Evolutionary conservation across 2,797 vertebrate species (phyloP).

Genomic region (Oryzias dopingdopingensis): DNA sequence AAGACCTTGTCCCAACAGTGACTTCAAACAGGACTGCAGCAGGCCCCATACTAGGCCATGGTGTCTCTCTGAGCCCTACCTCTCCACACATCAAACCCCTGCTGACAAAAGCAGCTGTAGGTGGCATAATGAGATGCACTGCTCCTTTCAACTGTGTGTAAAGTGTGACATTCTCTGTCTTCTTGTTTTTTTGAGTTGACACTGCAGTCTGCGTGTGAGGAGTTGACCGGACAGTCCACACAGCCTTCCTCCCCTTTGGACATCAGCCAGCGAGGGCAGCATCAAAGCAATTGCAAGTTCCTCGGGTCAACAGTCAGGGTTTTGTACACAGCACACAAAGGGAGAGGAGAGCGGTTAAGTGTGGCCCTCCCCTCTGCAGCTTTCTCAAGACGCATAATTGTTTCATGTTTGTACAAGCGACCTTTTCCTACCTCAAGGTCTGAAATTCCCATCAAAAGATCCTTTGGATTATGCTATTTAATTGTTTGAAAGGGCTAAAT

Average conservation of each 20-base stretch:
- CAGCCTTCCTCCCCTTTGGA: slow-evolving; percentile 39
- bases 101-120: slow-evolving; percentile 75
- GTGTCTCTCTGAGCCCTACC: slow-evolving; percentile 60
- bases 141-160: slow-evolving; percentile 68
- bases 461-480: background rate
- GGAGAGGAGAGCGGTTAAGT: slow-evolving; percentile 17
- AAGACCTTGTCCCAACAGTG: slow-evolving; percentile 72
- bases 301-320: slow-evolving; percentile 56
- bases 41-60: slow-evolving; percentile 67
- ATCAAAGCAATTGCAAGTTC: slow-evolving; percentile 56
- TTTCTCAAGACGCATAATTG: slow-evolving; percentile 36
- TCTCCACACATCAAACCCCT: slow-evolving; percentile 70
- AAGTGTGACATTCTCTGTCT: slow-evolving; percentile 68
- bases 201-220: slow-evolving; percentile 46
- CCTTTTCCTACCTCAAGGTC: background rate
- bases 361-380: slow-evolving; percentile 15
- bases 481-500: too few species aligned
- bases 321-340: slow-evolving; percentile 43
- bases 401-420: slow-evolving; percentile 28
- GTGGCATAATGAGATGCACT: slow-evolving; percentile 75
- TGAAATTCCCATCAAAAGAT: background rate
- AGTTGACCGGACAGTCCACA: slow-evolving; percentile 50
- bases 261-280: slow-evolving; percentile 43
- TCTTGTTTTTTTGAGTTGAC: slow-evolving; percentile 61
- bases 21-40: slow-evolving; percentile 72